phyloP scores from a whole-genome alignment of 2,113 vertebrate species.

The Oreochromis tanganicae region DNA sequence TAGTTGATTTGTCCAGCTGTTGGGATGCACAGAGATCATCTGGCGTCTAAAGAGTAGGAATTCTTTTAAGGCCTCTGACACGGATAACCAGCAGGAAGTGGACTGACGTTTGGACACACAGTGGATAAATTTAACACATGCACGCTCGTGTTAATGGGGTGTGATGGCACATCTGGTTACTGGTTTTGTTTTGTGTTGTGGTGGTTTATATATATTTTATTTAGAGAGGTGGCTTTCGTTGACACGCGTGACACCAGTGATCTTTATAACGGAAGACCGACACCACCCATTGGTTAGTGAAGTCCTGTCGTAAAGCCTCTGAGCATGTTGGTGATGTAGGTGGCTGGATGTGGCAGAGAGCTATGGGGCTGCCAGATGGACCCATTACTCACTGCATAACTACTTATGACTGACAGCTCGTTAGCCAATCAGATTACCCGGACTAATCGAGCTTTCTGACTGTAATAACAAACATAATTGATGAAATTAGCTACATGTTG shows the following conservation, averaged over 20 bases:
- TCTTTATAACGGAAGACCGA: not conserved
- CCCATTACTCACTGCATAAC: fast-evolving
- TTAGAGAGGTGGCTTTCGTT: not conserved
- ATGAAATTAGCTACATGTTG: not conserved
- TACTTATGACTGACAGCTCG: not conserved
- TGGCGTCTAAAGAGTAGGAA: not conserved
- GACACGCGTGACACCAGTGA: not conserved
- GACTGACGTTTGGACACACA: fast-evolving
- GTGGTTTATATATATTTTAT: fast-evolving
- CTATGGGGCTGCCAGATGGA: fast-evolving
- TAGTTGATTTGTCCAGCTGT: not conserved
- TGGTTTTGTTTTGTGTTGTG: fast-evolving
- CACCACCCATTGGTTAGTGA: not conserved
- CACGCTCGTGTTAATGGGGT: not conserved
- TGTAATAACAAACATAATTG: not conserved
- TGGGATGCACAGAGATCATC: not conserved
- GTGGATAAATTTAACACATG: fast-evolving
- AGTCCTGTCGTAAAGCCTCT: not conserved
- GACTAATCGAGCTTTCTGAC: not conserved
- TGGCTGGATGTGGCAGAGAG: not conserved
- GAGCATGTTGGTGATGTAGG: not conserved
- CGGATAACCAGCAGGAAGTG: not conserved
- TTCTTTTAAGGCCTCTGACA: not conserved
- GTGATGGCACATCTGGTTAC: not conserved
- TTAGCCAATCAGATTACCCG: not conserved